Evolutionary conservation across 2,888 invertebrate species (phyloP), one percentile per base, ranked within the genome.

Genomic region (Trilocha varians): DNA sequence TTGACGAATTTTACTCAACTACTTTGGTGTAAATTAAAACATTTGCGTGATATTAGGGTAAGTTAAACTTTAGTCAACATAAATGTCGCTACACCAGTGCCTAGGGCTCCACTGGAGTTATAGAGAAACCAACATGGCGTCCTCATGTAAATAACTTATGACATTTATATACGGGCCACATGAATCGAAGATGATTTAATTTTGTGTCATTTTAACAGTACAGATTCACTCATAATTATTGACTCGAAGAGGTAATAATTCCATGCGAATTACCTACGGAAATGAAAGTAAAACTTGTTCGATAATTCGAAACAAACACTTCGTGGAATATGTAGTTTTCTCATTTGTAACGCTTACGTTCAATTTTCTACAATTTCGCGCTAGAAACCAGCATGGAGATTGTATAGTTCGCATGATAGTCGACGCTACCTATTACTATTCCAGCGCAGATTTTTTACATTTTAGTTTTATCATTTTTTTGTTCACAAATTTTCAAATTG

Each of bases 11-110:
- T 89, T 59, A 87, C 88, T 58, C 87, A 87, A 74, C 73, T 80
- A 55, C 72, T 89, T 75, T 90, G 90, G 89, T 87, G 84, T 75
- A 89, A 88, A 87, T 76, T 90, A 65, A 84, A 80, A 75, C 76
- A 83, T 65, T 68, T 85, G 67, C 70, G 85, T 66, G 83, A 82
- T 55, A 64, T 84, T 59, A 85, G 80, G 83, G 85, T 85, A 77
- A 85, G 85, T 83, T 53, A 44, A 55, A 59, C 53, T 50, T 25
- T 25, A 25, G 25, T 25, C 25, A 25, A 25, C 25, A 25, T 25
- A 25, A 25, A 25, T 25, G 25, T 25, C 25, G 11, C 25, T 2
- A 25, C 25, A 25, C 11, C 25, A 25, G 25, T 25, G 25, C 55
- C 47, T 78, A 80, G 78, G 78, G 72, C 78, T 82, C 73, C 78